phyloP scores from a whole-genome alignment of 2,888 invertebrate genomes.

The Rambutsinella grinnellia region DNA sequence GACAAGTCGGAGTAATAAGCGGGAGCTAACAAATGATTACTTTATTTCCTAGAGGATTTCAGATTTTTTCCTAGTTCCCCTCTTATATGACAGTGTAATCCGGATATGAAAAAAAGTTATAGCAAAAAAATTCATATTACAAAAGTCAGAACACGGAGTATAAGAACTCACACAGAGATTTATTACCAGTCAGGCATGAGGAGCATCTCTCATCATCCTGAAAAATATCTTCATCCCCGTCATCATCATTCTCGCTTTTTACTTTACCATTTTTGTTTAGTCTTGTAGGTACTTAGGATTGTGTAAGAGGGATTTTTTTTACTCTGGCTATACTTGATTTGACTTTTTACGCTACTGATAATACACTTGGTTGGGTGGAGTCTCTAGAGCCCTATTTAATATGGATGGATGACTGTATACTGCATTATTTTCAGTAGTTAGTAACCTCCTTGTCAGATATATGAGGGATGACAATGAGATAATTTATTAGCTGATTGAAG shows the following conservation, averaged over 20 bases:
- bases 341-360: too few species aligned
- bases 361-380: constrained; percentile 38
- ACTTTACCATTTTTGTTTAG: too few species aligned
- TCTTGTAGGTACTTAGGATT: too few species aligned
- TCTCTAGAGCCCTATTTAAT: constrained; percentile 53
- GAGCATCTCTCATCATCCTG: constrained; percentile 48
- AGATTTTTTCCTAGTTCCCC: constrained; percentile 32
- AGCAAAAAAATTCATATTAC: background rate
- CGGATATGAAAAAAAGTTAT: background rate
- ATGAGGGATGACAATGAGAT: too few species aligned
- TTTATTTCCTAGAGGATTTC: constrained; percentile 51
- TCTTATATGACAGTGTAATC: too few species aligned
- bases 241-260: constrained; percentile 27
- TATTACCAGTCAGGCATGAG: constrained; percentile 52
- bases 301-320: too few species aligned
- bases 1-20: constrained; percentile 24
- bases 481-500: too few species aligned
- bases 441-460: too few species aligned
- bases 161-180: constrained; percentile 42
- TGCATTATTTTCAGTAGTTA: constrained; percentile 12
- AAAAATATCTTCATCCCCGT: constrained; percentile 37
- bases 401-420: constrained; percentile 50
- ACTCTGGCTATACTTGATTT: constrained; percentile 19
- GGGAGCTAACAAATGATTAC: constrained; percentile 56
- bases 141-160: background rate